phyloP scores from a whole-genome alignment of 2,888 invertebrate species.

The Melieria omissa region DNA sequence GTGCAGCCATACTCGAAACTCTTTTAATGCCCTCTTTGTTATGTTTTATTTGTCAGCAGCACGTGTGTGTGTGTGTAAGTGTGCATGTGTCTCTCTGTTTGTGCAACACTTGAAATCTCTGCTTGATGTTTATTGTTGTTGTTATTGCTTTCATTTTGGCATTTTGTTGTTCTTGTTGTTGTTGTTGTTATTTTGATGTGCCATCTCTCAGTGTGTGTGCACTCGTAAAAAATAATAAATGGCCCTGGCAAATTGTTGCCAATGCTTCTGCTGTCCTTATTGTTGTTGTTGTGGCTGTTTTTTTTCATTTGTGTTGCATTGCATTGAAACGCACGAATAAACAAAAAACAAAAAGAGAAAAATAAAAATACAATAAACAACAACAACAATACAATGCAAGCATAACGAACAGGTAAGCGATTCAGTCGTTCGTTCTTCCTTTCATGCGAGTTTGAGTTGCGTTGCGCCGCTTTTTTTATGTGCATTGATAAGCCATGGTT shows the following conservation, averaged over 20 bases:
- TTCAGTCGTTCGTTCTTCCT: too few species aligned
- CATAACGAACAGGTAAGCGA: too few species aligned
- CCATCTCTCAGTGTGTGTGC: too few species aligned
- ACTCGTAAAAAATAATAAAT: too few species aligned
- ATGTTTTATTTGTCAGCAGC: neutral
- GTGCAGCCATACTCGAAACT: neutral
- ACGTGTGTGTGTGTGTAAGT: neutral
- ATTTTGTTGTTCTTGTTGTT: neutral
- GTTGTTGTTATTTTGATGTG: neutral
- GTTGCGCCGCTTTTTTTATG: too few species aligned
- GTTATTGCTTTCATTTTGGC: neutral
- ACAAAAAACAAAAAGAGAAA: slow-evolving; percentile 14
- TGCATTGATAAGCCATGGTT: too few species aligned
- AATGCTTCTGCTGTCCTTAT: neutral
- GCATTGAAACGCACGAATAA: slow-evolving; percentile 2
- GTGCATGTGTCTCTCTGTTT: neutral
- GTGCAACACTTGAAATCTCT: slow-evolving; percentile 23
- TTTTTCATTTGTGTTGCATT: neutral
- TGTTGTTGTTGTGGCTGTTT: neutral
- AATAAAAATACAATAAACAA: neutral
- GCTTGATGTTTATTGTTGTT: slow-evolving; percentile 11
- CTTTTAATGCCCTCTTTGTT: neutral
- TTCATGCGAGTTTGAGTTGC: too few species aligned
- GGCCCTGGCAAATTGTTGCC: too few species aligned
- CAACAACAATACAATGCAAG: too few species aligned